Evolutionary conservation across 2,797 vertebrate species (phyloP).

Genomic region (Myotis pilosus): DNA sequence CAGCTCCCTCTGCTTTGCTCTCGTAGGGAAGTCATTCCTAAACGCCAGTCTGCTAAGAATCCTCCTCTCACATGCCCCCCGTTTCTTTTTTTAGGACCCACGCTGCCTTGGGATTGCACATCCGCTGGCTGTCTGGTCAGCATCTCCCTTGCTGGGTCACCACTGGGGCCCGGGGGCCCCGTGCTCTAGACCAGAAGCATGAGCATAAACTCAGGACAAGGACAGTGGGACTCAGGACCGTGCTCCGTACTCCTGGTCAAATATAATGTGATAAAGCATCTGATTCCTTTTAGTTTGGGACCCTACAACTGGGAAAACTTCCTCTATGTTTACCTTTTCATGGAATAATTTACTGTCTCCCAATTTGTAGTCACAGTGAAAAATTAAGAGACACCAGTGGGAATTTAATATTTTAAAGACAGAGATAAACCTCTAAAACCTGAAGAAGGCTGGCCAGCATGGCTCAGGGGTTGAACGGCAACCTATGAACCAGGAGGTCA

Average conservation of each 20-base stretch:
- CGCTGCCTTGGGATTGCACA: not conserved
- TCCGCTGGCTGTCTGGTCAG: not conserved
- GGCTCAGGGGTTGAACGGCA: too few species aligned
- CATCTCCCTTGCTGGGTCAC: not conserved
- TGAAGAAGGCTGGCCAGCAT: not conserved
- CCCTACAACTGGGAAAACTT: not conserved
- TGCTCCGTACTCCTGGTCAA: not conserved
- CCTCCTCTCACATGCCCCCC: not conserved
- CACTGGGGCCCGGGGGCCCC: rapidly evolving
- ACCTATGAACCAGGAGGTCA: too few species aligned
- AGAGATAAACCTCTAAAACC: not conserved
- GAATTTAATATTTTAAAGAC: conserved; percentile 11
- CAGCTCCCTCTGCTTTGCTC: not conserved
- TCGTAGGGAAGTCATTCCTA: not conserved
- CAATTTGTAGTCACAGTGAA: not conserved
- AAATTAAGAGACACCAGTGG: not conserved
- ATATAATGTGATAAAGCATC: not conserved
- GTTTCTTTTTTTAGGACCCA: not conserved
- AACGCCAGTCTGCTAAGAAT: not conserved
- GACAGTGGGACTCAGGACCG: not conserved
- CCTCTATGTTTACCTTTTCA: not conserved
- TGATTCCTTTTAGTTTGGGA: not conserved
- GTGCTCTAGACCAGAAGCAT: not conserved
- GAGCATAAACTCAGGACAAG: not conserved
- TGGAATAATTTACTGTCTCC: not conserved